These are phyloP conservation scores for Troides aeacus DNA, from an alignment of 2,888 invertebrate species.

Conservation along the genomic window DNA sequence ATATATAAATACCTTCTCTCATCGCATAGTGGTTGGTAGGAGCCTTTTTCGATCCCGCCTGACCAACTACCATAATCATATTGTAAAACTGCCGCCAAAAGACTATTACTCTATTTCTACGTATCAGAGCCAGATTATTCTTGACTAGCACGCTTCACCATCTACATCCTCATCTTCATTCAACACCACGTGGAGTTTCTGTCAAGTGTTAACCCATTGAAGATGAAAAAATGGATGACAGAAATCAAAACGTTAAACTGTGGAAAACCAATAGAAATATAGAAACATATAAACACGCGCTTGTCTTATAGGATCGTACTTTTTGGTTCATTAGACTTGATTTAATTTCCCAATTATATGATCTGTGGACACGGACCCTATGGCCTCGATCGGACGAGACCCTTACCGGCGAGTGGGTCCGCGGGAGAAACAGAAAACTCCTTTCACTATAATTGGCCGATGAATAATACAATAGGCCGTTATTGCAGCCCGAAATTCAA, in stretches of 20 bases:
- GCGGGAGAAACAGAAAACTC: constrained; percentile 64
- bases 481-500: constrained; percentile 67
- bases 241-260: too few relatives aligned
- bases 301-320: not conserved
- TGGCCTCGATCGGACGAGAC: constrained; percentile 5
- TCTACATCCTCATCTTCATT: not conserved
- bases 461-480: constrained; percentile 79
- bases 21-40: too few relatives aligned
- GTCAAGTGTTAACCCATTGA: not conserved
- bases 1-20: too few relatives aligned
- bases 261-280: too few relatives aligned
- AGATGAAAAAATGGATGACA: not conserved
- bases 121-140: too few relatives aligned
- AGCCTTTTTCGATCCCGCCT: too few relatives aligned
- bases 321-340: not conserved
- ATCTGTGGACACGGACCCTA: constrained; percentile 2
- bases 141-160: too few relatives aligned
- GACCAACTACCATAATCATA: too few relatives aligned
- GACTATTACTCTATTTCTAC: too few relatives aligned
- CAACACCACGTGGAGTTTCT: not conserved
- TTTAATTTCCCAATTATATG: not conserved
- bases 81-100: too few relatives aligned
- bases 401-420: constrained; percentile 30
- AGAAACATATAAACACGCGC: too few relatives aligned
- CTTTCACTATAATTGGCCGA: constrained; percentile 78